These are phyloP conservation scores for Colletes collaris DNA, from an alignment of 2,888 invertebrate genomes.

Conservation along the genomic window DNA sequence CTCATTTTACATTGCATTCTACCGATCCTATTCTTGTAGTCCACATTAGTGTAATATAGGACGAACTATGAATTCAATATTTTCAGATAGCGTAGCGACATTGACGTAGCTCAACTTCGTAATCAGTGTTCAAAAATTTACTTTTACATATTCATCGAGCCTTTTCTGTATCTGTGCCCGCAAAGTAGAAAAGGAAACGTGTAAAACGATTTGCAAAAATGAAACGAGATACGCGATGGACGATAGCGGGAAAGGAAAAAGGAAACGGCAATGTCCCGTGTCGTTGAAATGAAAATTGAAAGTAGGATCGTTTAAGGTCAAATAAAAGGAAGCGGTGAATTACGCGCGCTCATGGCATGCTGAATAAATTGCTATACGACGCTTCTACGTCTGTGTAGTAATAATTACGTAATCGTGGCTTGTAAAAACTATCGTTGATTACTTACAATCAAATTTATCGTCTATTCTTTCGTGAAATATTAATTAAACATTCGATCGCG, in stretches of 20 bases:
- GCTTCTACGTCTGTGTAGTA: neutral
- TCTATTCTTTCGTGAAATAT: neutral
- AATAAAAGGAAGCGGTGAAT: neutral
- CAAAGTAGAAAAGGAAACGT: too few species aligned
- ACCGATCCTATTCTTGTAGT: too few species aligned
- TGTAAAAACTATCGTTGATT: neutral
- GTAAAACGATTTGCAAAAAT: too few species aligned
- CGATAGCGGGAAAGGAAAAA: neutral
- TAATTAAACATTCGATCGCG: neutral
- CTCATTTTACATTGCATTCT: too few species aligned
- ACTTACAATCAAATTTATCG: neutral
- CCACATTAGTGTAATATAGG: too few species aligned
- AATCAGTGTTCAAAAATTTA: too few species aligned
- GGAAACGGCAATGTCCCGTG: neutral
- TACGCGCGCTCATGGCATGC: neutral
- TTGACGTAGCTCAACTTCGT: too few species aligned
- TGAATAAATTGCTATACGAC: neutral
- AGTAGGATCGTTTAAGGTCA: slow-evolving; percentile 14
- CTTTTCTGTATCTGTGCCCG: too few species aligned
- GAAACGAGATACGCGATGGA: too few species aligned
- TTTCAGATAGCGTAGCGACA: too few species aligned
- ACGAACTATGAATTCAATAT: too few species aligned
- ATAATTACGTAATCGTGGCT: slow-evolving; percentile 27
- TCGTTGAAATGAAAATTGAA: slow-evolving; percentile 11
- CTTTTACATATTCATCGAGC: too few species aligned